Conservation (phyloP, 2,113 vertebrate species). For the Thymallus thymallus region DNA sequence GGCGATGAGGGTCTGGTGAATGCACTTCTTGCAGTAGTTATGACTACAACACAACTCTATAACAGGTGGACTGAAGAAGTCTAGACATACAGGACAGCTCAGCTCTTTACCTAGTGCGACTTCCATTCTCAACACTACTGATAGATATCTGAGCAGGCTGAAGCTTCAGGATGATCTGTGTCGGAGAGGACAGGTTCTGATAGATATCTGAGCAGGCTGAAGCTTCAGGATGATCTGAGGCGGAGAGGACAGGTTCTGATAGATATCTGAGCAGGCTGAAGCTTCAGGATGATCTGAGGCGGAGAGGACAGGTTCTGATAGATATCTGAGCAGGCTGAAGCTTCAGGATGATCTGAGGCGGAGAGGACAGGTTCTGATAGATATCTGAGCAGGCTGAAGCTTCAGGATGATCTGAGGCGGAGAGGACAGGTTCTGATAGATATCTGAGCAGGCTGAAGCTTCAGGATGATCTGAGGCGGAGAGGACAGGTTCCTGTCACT, state of each 20-base stretch:
- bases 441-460: background rate
- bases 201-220: background rate
- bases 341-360: background rate
- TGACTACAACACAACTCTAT: slow-evolving; percentile 43
- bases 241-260: background rate
- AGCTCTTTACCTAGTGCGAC: slow-evolving; percentile 13
- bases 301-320: background rate
- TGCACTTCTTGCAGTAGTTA: slow-evolving; percentile 53
- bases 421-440: background rate
- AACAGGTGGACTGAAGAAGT: slow-evolving; percentile 33
- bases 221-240: background rate
- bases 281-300: background rate
- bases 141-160: background rate
- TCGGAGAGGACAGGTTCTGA: background rate
- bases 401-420: background rate
- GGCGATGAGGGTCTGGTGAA: slow-evolving; percentile 38
- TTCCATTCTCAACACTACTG: slow-evolving; percentile 16
- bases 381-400: background rate
- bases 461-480: background rate
- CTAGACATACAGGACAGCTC: slow-evolving; percentile 28
- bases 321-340: background rate
- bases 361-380: background rate
- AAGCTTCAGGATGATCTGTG: background rate
- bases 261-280: background rate
- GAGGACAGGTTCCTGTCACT: too few relatives aligned